Base-by-base conservation (phyloP, 2,888 invertebrate genomes). In the Drosophila ezoana region DNA sequence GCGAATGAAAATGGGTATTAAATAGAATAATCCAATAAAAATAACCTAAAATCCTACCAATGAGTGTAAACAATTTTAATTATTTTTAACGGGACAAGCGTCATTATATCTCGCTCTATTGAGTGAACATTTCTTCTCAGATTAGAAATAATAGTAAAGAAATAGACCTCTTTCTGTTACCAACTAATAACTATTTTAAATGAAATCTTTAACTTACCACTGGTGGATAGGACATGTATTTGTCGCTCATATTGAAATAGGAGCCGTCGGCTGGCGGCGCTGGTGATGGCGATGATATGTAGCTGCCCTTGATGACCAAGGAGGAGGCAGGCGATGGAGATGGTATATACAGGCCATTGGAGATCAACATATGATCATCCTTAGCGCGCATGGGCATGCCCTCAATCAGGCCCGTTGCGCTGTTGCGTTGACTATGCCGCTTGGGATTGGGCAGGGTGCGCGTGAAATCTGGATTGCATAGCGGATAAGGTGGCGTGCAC, bases 201-300 rank as follows among this genome's bases (percentile, higher is more conserved):
- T 35, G 4, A 35, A 13, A 14, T 14, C 10, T 13, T 61, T 5
- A 14, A 49, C 90, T 90, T 76, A 91, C 91, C 91, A 91, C 91
- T 54, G 91, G 91, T 53, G 91, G 91, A 87, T 91, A 91, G 67
- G 91, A 91, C 72, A 91, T 89, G 60, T 91, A 91, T 65, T 91
- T 91, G 78, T 91, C 91, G 72, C 91, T 91, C 91, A 91, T 91
- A 63, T 91, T 91, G 33, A 91, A 91, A 61, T 91, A 91, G 8
- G 91, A 91, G 40, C 91, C 91, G 68, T 91, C 91, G 20, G 91
- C 91, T 18, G 91, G 91, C 53, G 91, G 91, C 70, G 91, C 91
- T 13, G 91, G 91, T 14, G 91, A 91, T 1, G 91, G 91, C 37
- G 91, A 91, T n/a, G 91, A 91, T 62, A 91, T 91, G 67, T 91